Conservation (phyloP, 2,888 invertebrate genomes). For the Parnassius orleans region DNA sequence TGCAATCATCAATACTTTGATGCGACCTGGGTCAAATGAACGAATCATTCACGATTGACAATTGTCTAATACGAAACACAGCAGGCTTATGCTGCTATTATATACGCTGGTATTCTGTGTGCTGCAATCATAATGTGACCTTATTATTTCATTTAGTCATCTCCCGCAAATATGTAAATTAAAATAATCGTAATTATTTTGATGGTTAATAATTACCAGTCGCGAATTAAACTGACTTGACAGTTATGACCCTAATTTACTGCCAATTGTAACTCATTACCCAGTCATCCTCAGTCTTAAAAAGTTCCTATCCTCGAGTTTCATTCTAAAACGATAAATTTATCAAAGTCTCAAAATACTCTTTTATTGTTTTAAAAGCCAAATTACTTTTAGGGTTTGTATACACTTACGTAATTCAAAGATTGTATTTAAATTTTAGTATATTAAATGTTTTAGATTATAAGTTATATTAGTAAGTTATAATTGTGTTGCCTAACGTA, state of each 20-base stretch:
- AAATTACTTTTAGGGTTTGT: constrained; percentile 7
- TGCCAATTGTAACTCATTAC: constrained; percentile 4
- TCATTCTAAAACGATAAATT: constrained; percentile 10
- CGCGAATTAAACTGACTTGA: not conserved
- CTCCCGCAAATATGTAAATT: not conserved
- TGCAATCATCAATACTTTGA: too few relatives aligned
- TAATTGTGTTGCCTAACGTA: too few relatives aligned
- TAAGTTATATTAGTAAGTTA: too few relatives aligned
- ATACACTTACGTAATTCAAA: constrained; percentile 2
- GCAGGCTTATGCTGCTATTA: too few relatives aligned
- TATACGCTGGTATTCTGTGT: too few relatives aligned
- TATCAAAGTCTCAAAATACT: constrained; percentile 9
- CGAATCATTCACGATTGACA: too few relatives aligned
- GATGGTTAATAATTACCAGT: not conserved
- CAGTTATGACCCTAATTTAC: constrained; percentile 7
- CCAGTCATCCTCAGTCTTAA: not conserved
- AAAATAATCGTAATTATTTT: not conserved
- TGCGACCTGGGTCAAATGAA: too few relatives aligned
- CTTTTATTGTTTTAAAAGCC: constrained; percentile 19
- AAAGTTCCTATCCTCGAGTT: constrained; percentile 3
- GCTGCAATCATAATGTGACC: too few relatives aligned
- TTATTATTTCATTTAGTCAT: not conserved
- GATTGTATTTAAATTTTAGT: too few relatives aligned
- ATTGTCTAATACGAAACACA: too few relatives aligned
- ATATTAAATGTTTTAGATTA: too few relatives aligned